Evolutionary conservation across 2,888 invertebrate species (phyloP), one percentile per base, ranked within the genome.

Genomic region (Lomographa bimaculata): DNA sequence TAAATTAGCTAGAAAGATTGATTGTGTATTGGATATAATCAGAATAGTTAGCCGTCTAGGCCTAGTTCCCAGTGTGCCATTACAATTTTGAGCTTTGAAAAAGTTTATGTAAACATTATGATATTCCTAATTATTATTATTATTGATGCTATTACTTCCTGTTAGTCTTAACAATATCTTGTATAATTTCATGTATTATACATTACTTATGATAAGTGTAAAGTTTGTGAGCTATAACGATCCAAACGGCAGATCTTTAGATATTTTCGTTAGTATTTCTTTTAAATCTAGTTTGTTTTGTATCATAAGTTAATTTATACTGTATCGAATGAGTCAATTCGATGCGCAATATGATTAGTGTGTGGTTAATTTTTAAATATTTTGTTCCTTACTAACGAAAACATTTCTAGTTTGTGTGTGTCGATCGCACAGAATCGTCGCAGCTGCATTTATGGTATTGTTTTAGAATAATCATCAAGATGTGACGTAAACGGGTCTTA

Each of bases 371-470:
- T 39, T 53, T 34, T 37, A 39, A 40, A 37, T 37, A 30, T 38
- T 35, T 50, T 41, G 51, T 52, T 56, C 54, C 53, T 58, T 48
- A 43, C 44, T 47, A 43, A 46, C 39, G 39, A 29, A 41, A 32
- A 49, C 35, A n/a, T 27, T 30, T 48, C 37, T 47, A 39, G 38
- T 41, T 41, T 39, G 29, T 39, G 18, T 38, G 50, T 46, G 39
- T 42, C 19, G 35, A 20, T 32, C 41, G 39, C 44, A 45, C 40
- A 34, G 19, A 37, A 26, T 48, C 46, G 29, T 49, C 33, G 49
- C 54, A 50, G 50, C 50, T 56, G 56, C 53, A 58, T 58, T 58
- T 59, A 57, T 50, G 45, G 57, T 61, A 55, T 48, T 52, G 6
- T 47, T 48, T 38, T 50, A 47, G 35, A 46, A 34, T 53, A 46